phyloP scores from a whole-genome alignment of 2,888 invertebrate genomes.

The Melieria picta region DNA sequence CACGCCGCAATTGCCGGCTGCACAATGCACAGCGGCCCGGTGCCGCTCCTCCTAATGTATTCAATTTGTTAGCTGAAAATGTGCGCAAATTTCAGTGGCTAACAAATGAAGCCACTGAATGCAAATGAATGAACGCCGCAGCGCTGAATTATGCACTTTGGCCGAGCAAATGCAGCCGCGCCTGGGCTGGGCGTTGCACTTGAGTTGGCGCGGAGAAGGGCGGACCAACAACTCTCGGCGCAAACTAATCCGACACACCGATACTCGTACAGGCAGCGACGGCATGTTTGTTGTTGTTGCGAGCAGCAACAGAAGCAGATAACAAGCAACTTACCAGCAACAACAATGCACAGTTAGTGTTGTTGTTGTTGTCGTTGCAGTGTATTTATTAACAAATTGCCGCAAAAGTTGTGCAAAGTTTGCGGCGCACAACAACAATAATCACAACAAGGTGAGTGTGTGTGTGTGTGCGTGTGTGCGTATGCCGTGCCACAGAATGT shows the following conservation, averaged over 20 bases:
- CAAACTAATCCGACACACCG: not conserved
- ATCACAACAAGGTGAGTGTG: not conserved
- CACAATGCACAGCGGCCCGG: slow-evolving; percentile 3
- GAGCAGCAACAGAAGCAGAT: not conserved
- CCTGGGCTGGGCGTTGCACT: not conserved
- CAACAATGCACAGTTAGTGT: not conserved
- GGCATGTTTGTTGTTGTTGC: too few species aligned
- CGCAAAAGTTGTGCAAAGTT: slow-evolving; percentile 18
- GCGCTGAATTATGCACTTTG: slow-evolving; percentile 21
- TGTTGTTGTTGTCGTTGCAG: not conserved
- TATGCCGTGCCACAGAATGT: not conserved
- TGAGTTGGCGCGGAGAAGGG: not conserved
- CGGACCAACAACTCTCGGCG: not conserved
- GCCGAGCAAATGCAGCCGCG: too few species aligned
- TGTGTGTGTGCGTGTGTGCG: slow-evolving; percentile 4
- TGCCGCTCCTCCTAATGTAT: slow-evolving; percentile 25
- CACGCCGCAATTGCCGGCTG: too few species aligned
- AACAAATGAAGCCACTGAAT: slow-evolving; percentile 27
- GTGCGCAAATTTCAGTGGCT: slow-evolving; percentile 17
- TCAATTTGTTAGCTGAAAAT: slow-evolving; percentile 31
- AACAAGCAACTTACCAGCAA: slow-evolving; percentile 12
- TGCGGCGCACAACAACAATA: not conserved
- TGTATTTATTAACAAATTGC: slow-evolving; percentile 31
- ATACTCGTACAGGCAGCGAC: not conserved
- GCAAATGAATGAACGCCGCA: slow-evolving; percentile 21